Evolutionary conservation across 1,140 invertebrate genomes (phyloP), one percentile per base, ranked within the genome.

Genomic region (Alviniconcha marisindica): DNA sequence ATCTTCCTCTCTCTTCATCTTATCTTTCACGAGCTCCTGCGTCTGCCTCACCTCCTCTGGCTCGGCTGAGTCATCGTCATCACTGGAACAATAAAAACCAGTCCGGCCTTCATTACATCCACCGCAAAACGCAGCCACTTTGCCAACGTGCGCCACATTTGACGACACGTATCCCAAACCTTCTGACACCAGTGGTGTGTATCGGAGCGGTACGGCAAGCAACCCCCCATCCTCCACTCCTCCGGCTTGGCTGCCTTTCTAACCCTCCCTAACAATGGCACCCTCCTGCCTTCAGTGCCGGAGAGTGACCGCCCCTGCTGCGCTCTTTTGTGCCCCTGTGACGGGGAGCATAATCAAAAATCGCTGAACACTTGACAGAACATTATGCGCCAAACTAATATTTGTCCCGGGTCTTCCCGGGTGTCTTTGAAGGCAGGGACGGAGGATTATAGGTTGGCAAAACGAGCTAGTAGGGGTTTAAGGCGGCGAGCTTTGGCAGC

Each of bases 281-380:
- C 21, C 60, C 56, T 18, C n/a, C 7, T 60, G 56, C 7, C 18
- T 5, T 60, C 56, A 5, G 56, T n/a, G 56, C 56, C 21, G 0
- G 56, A 60, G 56, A 60, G n/a, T 60, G 56, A 5, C 48, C 74
- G 4, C 51, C 71, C 28, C 51, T 77, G 42, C 71, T 36, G 36
- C 36, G 71, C 71, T 38, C 36, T 74, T 74, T 28, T 74, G 36
- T 74, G 71, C 33, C 36, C n/a, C 71, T 74, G 15, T 21, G 56
- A 60, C 21, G n/a, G 56, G n/a, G 21, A 60, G 56, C n/a, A 28
- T 28, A 60, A 60, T 60, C 21, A 60, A 60, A 60, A 28, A 28
- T 60, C 18, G 56, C 56, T 60, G 56, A 60, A 60, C 56, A 60
- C 71, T 77, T 48, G 51, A 48, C 74, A 31, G 74, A 77, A 77